Evolutionary conservation across 1,140 invertebrate genomes (phyloP), one percentile per base, ranked within the genome.

Genomic region (Heliconius hewitsoni): DNA sequence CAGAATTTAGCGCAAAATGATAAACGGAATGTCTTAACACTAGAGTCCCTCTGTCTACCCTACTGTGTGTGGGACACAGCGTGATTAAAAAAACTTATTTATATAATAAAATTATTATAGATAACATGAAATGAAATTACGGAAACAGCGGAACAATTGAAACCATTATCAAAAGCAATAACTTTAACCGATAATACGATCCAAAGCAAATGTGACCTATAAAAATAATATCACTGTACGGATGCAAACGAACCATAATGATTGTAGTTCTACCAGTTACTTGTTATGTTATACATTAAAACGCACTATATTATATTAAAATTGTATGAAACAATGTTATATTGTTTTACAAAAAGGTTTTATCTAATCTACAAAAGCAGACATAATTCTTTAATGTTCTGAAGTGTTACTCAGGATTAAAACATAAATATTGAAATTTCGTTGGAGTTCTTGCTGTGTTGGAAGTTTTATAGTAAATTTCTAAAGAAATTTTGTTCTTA

Each of bases 181-280:
- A 76, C 60, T 76, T 70, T 55, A 34, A 76, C 37, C 60, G 74
- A 76, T 76, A 76, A 76, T 76, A 23, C 74, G n/a, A 76, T 76
- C 74, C 74, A 70, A 34, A 16, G 57, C 30, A 39, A 76, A 76
- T 71, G 74, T 70, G 42, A 70, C 60, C 60, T 66, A 71, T 76
- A 76, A 76, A 76, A 76, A 76, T 76, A 76, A 76, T 76, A 50
- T 76, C 74, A 71, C 46, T 76, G 30, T 71, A 76, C 60, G 74
- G 74, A 70, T 50, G 74, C 74, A 71, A 76, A 46, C 74, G 39
- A 46, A 50, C 42, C 60, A 50, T 76, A 76, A 76, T 76, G 27
- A 76, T 76, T 30, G 74, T n/a, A 76, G 74, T 60, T 18, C 37
- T 71, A 71, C 74, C 39, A 66, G 23, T n/a, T 0, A 60, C 9